A percentile compares a stretch with the other conserved stretches of the same genome.
Conservation (phyloP, 2,113 vertebrate species). For the Lycaon pictus region DNA sequence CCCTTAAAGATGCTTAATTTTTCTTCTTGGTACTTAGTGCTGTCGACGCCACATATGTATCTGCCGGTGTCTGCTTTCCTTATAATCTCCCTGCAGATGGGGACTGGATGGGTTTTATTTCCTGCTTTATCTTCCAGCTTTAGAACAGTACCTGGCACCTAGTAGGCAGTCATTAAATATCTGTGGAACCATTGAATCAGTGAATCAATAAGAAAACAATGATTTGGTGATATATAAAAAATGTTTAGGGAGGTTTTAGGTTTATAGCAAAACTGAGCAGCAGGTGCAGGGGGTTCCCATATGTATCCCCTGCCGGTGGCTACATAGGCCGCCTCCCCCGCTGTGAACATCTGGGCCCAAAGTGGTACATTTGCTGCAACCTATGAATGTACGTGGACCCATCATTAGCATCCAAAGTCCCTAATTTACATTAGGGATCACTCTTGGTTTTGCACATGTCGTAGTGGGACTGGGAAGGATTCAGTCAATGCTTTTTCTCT, state of each 20-base stretch:
- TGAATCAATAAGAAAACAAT: neutral
- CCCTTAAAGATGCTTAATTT: neutral
- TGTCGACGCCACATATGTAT: neutral
- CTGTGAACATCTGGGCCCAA: neutral
- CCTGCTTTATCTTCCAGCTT: neutral
- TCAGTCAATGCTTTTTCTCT: neutral
- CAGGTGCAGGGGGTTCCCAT: neutral
- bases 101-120: neutral
- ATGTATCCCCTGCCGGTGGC: fast-evolving
- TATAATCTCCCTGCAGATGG: neutral
- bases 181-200: neutral
- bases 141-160: neutral
- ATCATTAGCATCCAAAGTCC: neutral
- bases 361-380: neutral
- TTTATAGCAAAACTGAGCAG: neutral
- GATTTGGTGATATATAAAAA: neutral
- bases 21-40: neutral
- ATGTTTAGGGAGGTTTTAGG: neutral
- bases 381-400: neutral
- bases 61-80: neutral
- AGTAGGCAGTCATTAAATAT: neutral
- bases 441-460: neutral
- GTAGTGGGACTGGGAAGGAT: neutral
- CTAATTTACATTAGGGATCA: neutral
- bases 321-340: neutral